Percentiles rank a stretch among this genome's conserved stretches.
These are phyloP conservation scores for Mixornis gularis DNA, from an alignment of 2,113 vertebrate species.

Conservation along the genomic window DNA sequence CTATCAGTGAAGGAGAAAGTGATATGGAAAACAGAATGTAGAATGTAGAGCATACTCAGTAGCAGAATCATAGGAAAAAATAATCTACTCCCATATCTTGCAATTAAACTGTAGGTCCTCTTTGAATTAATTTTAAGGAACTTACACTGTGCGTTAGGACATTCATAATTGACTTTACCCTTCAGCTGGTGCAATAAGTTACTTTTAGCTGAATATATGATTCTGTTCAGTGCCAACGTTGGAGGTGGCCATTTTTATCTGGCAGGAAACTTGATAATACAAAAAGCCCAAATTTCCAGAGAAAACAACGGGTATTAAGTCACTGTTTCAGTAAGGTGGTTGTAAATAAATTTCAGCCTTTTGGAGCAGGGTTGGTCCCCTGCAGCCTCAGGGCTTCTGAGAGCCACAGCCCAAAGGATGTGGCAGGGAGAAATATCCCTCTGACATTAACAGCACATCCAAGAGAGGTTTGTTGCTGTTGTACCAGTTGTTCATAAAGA, in stretches of 20 bases:
- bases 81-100: neutral
- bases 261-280: neutral
- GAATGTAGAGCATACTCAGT: neutral
- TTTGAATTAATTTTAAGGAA: neutral
- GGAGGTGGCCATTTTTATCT: neutral
- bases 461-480: neutral
- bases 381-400: neutral
- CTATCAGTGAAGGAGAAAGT: neutral
- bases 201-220: neutral
- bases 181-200: neutral
- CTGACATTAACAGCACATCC: rapidly evolving
- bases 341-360: neutral
- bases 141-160: neutral
- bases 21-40: neutral
- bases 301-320: rapidly evolving
- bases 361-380: rapidly evolving
- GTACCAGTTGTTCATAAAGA: neutral
- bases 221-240: neutral
- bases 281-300: neutral
- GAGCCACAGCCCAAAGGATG: neutral
- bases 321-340: neutral
- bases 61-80: neutral
- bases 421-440: neutral
- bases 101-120: neutral
- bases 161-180: neutral